Conservation (phyloP, 2,888 invertebrate genomes). For the Onthophagus sagittarius region DNA sequence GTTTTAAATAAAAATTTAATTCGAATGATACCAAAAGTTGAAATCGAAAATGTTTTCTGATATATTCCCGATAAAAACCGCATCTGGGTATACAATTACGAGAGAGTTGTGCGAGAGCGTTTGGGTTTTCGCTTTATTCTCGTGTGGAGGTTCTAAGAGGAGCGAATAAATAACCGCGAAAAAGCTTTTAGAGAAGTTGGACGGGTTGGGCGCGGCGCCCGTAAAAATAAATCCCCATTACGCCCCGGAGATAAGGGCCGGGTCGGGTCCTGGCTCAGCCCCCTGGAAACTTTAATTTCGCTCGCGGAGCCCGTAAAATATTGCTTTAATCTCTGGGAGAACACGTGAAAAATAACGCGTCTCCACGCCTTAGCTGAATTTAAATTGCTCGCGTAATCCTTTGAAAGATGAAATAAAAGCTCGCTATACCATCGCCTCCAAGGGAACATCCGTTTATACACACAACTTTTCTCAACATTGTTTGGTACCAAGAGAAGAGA, state of each 20-base stretch:
- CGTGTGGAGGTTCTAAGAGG: background rate
- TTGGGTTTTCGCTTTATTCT: background rate
- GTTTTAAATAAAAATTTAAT: background rate
- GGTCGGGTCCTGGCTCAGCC: conserved; percentile 28
- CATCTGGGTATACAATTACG: background rate
- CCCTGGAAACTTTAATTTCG: conserved; percentile 48
- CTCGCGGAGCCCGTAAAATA: conserved; percentile 44
- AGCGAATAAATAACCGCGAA: conserved; percentile 17
- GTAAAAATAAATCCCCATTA: conserved; percentile 45
- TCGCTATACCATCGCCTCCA: conserved; percentile 33
- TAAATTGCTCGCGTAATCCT: conserved; percentile 48
- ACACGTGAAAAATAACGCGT: conserved; percentile 45
- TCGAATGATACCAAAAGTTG: background rate
- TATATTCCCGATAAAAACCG: background rate
- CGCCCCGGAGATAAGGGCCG: conserved; percentile 42
- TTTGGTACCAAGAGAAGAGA: background rate
- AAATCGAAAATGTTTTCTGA: background rate
- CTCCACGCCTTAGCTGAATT: conserved; percentile 49
- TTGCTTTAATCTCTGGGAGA: conserved; percentile 49
- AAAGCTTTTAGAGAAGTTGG: conserved; percentile 38
- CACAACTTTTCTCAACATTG: background rate
- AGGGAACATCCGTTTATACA: background rate
- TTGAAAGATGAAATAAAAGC: conserved; percentile 43
- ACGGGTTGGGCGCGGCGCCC: conserved; percentile 26
- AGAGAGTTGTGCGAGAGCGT: background rate